Base-by-base conservation (phyloP, 2,888 invertebrate species). In the Acronicta aceris region DNA sequence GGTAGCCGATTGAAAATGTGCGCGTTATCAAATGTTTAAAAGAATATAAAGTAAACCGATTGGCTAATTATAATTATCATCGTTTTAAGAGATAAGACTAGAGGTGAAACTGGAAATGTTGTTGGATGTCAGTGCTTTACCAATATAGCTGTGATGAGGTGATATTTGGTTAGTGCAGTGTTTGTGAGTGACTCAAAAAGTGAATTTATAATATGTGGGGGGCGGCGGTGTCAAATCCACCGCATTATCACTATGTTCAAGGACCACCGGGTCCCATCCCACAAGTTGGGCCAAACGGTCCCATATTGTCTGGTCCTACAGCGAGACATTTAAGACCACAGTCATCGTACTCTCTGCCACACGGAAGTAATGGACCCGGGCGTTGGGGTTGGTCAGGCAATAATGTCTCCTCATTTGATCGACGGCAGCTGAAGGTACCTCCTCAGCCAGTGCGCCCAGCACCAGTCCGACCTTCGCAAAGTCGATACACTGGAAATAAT, bases 351-450 rank as follows among this genome's bases (percentile, higher is more conserved):
- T 95, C 95, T 70, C 83, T 95, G 77, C 95, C 94, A 13, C 95
- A 95, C 85, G 92, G 95, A 77, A 91, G 94, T 86, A 94, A 95
- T 85, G 91, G 95, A 75, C 92, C 95, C 72, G 90, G 95, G 79
- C 89, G 95, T 67, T 90, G 95, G 95, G 94, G 95, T 75, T 94
- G 95, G 92, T 87, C 93, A 30, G 95, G 95, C 76, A 95, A 80
- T 81, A 88, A 95, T 83, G 90, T 95, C 65, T 92, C 95, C 64
- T 92, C 95, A 65, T 91, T 95, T 80, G 95, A 95, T 74, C 86
- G 95, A 59, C 89, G 95, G 66, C 93, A 94, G 78, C 56, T 89
- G 62, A 94, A 94, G 76, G 91, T 94, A 61, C 94, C 94, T 9
- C 94, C 94, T 10, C 94, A 94, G 69, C 94, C 93, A 1, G 91